Base-by-base conservation (phyloP, 2,888 invertebrate genomes). In the Synanthedon tipuliformis region DNA sequence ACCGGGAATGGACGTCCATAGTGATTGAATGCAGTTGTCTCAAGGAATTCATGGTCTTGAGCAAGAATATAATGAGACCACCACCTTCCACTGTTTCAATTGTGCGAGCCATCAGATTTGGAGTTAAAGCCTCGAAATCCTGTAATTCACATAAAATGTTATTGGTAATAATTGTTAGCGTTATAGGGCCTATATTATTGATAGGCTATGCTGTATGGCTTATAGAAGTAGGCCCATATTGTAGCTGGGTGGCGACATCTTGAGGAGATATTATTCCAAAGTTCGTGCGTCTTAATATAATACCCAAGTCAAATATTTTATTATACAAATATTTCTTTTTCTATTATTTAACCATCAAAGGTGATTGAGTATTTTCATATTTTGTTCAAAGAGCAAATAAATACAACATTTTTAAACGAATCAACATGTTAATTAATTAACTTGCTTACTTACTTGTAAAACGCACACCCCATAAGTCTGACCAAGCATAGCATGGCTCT, bases 21-120 rank as follows among this genome's bases (percentile, higher is more conserved):
- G 93, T 93, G 89, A 99, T 94, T 0, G 98, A 95, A 74, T 95
- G 99, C 3, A 99, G 88, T 75, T 99, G 98, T 70, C 96, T 93
- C 23, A 99, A 85, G 0, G 98, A 98, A 54, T 91, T 90, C 69
- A 99, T 89, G 0, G 94, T 91, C 69, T 94, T 92, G 12, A 99
- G 87, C 7, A 99, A 88, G 56, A 99, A 89, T 51, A 98, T 92
- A 53, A 99, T 91, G 0, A 99, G 88, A n/a, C 96, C 96, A 53
- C 97, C 97, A 18, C 99, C 99, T 86, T 98, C 97, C 0, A 99
- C 97, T 0, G 99, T 99, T 89, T 99, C 99, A 59, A 99, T 91
- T 0, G 99, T 98, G 53, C 99, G 89, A 0, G 99, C 99, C 71
- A 99, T 88, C 57, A 99, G 87, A 83, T 99, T 99, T 0, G 99